Evolutionary conservation across 2,797 vertebrate species (phyloP).

Genomic region (Poecilia velifera): DNA sequence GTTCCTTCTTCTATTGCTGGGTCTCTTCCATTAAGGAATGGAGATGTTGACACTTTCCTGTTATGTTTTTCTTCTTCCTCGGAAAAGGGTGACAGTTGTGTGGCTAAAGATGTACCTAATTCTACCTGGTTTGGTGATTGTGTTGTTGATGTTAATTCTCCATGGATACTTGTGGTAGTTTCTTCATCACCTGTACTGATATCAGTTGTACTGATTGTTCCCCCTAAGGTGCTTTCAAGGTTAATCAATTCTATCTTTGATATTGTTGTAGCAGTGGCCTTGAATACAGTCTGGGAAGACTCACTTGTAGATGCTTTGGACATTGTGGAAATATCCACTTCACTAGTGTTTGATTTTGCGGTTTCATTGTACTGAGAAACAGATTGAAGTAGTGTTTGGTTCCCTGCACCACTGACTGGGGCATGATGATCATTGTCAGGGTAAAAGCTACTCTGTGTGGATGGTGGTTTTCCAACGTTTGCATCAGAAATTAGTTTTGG

Average conservation of each 20-base stretch:
- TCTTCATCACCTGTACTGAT: slow-evolving; percentile 33
- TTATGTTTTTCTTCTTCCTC: slow-evolving; percentile 24
- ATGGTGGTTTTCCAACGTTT: not conserved
- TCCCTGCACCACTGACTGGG: slow-evolving; percentile 29
- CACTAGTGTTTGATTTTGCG: slow-evolving; percentile 13
- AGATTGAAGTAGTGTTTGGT: slow-evolving; percentile 1
- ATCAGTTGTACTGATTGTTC: slow-evolving; percentile 25
- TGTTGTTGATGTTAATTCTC: slow-evolving; percentile 27
- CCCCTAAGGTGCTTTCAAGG: slow-evolving; percentile 25
- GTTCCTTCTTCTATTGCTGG: slow-evolving; percentile 35
- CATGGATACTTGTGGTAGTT: slow-evolving; percentile 21
- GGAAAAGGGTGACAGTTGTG: slow-evolving; percentile 28
- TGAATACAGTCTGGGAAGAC: slow-evolving; percentile 53
- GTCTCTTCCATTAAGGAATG: slow-evolving; percentile 27
- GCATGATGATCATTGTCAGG: not conserved
- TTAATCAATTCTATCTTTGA: slow-evolving; percentile 35
- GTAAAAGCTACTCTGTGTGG: not conserved
- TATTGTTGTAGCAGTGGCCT: slow-evolving; percentile 55
- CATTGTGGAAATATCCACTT: slow-evolving; percentile 2
- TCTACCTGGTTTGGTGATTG: slow-evolving; percentile 40
- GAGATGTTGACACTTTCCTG: slow-evolving; percentile 13
- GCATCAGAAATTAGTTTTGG: slow-evolving; percentile 21
- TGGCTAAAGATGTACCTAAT: slow-evolving; percentile 14
- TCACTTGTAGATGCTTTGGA: slow-evolving; percentile 29
- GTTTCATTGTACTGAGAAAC: slow-evolving; percentile 13